Base-by-base conservation (phyloP, 2,113 vertebrate species). In the Nycticorax nycticorax region DNA sequence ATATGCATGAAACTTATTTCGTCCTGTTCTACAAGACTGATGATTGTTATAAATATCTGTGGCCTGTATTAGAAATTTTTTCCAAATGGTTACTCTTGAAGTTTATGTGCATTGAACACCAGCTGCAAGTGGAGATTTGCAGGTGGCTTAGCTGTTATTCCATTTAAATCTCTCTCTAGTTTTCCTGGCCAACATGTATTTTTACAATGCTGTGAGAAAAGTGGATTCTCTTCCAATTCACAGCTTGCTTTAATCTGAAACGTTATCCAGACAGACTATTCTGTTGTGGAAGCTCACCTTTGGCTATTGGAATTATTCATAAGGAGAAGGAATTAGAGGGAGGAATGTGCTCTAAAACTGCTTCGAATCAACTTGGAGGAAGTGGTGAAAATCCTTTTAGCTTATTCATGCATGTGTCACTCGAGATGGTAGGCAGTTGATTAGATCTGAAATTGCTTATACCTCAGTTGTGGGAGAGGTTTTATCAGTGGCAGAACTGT, bases 401-500 rank as follows among this genome's bases (percentile, higher is more conserved):
- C 27, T 79, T 66, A 33, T 27, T 48, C 0, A 0, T 64, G 33
- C 28, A 4, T 50, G 47, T 0, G 0, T 68, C 71, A 14, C 30
- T 90, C 0, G 1, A 45, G 43, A 8, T 88, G 62, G 35, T 50
- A 12, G 78, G 88, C 66, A 23, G 17, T 28, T 90, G 85, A 64
- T 83, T 39, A 64, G 66, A 5, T 79, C 30, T 64, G 62, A 39
- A 91, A 76, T 76, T 63, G 30, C 37, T 68, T 17, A 57, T 24
- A 48, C 7, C 52, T 79, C 64, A 13, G 27, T 2, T 82, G 33
- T 37, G 39, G 16, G 30, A 76, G 45, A 45, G 21, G 7, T 37
- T 9, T 12, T 48, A 24, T 37, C 55, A 50, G 47, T 37, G 66
- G 82, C 43, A 95, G 75, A 83, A 8, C 30, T 56, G 30, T 45